Evolutionary conservation across 2,888 invertebrate species (phyloP).

Genomic region (Agrochola litura): DNA sequence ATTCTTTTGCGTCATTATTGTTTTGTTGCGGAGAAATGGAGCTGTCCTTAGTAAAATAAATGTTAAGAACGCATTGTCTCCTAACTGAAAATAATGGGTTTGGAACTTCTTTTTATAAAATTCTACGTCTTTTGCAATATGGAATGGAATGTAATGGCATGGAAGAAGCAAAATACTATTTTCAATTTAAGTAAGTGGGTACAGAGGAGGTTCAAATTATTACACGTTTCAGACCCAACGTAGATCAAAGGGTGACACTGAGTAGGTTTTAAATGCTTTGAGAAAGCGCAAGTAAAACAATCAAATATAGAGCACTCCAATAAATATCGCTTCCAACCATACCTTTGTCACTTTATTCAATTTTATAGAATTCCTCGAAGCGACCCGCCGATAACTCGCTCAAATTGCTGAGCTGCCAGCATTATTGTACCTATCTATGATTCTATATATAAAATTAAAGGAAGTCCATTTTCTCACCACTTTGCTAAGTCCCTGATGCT

Average conservation of each 20-base stretch:
- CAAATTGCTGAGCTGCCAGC: constrained; percentile 78
- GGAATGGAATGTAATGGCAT: constrained; percentile 21
- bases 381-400: constrained; percentile 75
- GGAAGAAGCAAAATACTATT: constrained; percentile 15
- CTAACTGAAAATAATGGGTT: constrained; percentile 55
- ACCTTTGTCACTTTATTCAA: constrained; percentile 75
- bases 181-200: constrained; percentile 19
- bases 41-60: constrained; percentile 71
- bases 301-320: constrained; percentile 57
- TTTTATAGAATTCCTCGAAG: constrained; percentile 74
- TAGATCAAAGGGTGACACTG: constrained; percentile 25
- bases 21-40: constrained; percentile 77
- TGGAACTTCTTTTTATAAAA: constrained; percentile 49
- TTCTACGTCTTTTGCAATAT: constrained; percentile 29
- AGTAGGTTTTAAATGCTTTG: constrained; percentile 18
- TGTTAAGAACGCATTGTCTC: constrained; percentile 62
- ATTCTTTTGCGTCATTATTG: constrained; percentile 86
- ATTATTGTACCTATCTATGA: constrained; percentile 72
- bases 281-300: constrained; percentile 25
- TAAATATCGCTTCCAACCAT: constrained; percentile 71
- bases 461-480: constrained; percentile 80
- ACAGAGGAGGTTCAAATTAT: constrained; percentile 5
- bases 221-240: not conserved
- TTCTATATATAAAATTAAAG: constrained; percentile 75
- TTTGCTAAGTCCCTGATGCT: constrained; percentile 66